Evolutionary conservation across 2,797 vertebrate species (phyloP), one percentile per base, ranked within the genome.

Genomic region (Cirrhinus molitorella): DNA sequence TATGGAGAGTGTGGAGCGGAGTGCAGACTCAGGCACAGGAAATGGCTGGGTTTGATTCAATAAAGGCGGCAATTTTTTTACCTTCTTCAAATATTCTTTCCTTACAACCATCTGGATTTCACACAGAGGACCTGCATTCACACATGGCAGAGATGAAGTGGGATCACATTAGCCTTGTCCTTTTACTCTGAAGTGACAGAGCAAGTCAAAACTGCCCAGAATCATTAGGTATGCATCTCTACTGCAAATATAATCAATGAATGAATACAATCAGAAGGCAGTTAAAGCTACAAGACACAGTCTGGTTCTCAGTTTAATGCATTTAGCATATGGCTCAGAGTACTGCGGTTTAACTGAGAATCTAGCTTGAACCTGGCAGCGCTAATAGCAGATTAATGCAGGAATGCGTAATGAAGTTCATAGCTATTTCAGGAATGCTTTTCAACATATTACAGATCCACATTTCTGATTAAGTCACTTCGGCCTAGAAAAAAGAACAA

Each of bases 11-110:
- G 83, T 90, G 88, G 91, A 92, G 92, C 90, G 80, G 89, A 91
- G 91, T 89, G 14, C 89, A 90, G 92, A 89, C 91, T 59, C 2
- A 90, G 85, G 87, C 89, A 91, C 93, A 95, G 94, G 95, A 96
- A 96, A 95, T 95, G 94, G 92, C 93, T 95, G 94, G 92, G 92
- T 94, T 95, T 95, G 93, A 95, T 93, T 94, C 94, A 93, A 91
- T 91, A 93, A 43, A 73, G 71, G 82, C 67, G 81, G 80, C 85
- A 83, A 84, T 47, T 70, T 75, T 63, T 72, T 80, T 67, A 68
- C 66, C 65, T 70, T 57, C 75, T 83, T 71, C 75, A 79, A 68
- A 80, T 77, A 71, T 57, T 25, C 76, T 75, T 70, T 23, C 45
- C 81, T 65, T 77, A 78, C 43, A 85, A 78, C 83, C 82, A 78